Conservation (phyloP, 2,888 invertebrate species). For the Muscina levida region DNA sequence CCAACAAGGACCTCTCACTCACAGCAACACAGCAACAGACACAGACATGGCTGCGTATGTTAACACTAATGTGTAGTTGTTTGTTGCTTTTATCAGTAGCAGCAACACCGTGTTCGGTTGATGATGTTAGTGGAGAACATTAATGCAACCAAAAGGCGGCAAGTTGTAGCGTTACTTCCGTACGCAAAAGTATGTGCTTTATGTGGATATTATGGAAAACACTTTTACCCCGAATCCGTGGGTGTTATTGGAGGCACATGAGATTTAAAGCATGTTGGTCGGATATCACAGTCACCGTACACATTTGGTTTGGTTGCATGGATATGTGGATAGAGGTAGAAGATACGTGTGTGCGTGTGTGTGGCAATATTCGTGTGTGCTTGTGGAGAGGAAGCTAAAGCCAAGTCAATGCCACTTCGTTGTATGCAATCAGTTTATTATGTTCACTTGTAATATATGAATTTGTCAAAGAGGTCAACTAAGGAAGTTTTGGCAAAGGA, state of each 20-base stretch:
- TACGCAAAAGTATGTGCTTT: slow-evolving; percentile 43
- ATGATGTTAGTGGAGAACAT: slow-evolving; percentile 43
- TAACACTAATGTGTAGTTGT: slow-evolving; percentile 43
- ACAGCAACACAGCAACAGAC: slow-evolving; percentile 6
- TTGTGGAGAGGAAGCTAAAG: slow-evolving; percentile 41
- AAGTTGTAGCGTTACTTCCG: slow-evolving; percentile 66
- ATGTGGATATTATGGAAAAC: slow-evolving; percentile 52
- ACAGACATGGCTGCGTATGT: neutral
- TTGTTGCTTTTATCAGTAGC: too few relatives aligned
- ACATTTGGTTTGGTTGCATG: slow-evolving; percentile 8
- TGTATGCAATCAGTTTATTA: slow-evolving; percentile 69
- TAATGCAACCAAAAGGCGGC: slow-evolving; percentile 62
- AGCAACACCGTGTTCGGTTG: slow-evolving; percentile 44
- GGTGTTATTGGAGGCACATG: neutral
- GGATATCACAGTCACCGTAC: neutral
- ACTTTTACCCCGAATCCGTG: slow-evolving; percentile 2
- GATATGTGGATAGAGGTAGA: slow-evolving; percentile 43
- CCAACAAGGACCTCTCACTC: too few relatives aligned
- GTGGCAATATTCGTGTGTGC: slow-evolving; percentile 16
- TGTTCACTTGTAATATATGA: slow-evolving; percentile 58
- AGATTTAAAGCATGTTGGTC: neutral
- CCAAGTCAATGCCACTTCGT: slow-evolving; percentile 66
- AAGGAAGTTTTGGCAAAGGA: neutral
- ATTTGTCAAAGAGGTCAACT: neutral
- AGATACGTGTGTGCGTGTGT: slow-evolving; percentile 29